Percentiles rank a stretch among this genome's conserved stretches.
phyloP scores from a whole-genome alignment of 2,797 vertebrate genomes.

The Ptychobarbus kaznakovi region DNA sequence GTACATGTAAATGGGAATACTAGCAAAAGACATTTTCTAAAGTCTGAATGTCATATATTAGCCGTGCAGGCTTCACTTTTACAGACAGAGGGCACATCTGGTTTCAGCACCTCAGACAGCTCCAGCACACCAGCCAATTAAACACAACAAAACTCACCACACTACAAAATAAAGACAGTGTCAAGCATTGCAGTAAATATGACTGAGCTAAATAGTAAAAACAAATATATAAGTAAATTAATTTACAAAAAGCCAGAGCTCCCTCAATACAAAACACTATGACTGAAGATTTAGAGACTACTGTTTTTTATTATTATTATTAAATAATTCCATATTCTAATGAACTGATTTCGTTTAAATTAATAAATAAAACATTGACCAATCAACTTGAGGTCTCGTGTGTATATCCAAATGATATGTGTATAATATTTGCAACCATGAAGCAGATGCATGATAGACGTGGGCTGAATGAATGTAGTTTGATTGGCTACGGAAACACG shows the following conservation, averaged over 20 bases:
- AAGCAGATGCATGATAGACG: background rate
- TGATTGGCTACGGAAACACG: background rate
- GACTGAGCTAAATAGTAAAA: background rate
- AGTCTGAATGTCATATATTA: background rate
- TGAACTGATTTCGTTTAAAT: background rate
- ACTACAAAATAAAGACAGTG: background rate
- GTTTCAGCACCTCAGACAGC: slow-evolving; percentile 33
- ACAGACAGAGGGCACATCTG: background rate
- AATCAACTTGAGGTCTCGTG: background rate
- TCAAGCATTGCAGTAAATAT: background rate
- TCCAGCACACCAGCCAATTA: background rate
- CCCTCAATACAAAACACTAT: too few species aligned
- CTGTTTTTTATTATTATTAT: background rate
- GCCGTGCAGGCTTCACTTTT: background rate
- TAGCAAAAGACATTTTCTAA: background rate
- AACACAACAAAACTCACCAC: background rate
- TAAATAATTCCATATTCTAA: background rate
- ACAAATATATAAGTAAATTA: background rate
- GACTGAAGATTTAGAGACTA: background rate
- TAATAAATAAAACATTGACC: background rate
- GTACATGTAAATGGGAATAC: background rate
- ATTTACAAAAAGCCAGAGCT: background rate
- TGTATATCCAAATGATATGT: too few species aligned
- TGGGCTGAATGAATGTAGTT: background rate
- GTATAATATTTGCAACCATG: background rate